phyloP scores from a whole-genome alignment of 1,140 invertebrate genomes.

The Limonius californicus region DNA sequence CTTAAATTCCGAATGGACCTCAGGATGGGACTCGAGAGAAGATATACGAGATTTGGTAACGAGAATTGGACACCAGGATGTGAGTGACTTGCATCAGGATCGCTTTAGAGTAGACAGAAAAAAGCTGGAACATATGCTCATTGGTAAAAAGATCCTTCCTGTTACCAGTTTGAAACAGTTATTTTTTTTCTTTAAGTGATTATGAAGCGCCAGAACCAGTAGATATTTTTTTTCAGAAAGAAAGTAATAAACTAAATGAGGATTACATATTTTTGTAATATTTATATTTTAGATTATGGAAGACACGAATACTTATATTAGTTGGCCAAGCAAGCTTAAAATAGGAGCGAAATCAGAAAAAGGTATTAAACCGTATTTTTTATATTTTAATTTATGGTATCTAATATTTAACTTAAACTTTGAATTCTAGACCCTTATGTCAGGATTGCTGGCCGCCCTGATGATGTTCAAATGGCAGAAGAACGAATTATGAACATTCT shows the following conservation, averaged over 20 bases:
- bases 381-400: too few species aligned
- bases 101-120: slow-evolving; percentile 87
- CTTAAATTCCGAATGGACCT: slow-evolving; percentile 41
- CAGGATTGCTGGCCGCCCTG: slow-evolving; percentile 76
- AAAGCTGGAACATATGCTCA: slow-evolving; percentile 85
- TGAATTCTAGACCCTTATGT: slow-evolving; percentile 86
- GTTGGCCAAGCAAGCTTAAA: slow-evolving; percentile 93
- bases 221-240: slow-evolving; percentile 65
- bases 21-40: slow-evolving; percentile 44
- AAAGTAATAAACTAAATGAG: too few species aligned
- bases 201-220: slow-evolving; percentile 59
- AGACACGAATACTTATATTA: slow-evolving; percentile 84
- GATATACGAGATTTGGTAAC: slow-evolving; percentile 43
- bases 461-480: slow-evolving; percentile 78
- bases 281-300: slow-evolving; percentile 88
- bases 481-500: slow-evolving; percentile 82
- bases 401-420: too few species aligned
- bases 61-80: slow-evolving; percentile 54
- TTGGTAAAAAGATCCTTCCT: slow-evolving; percentile 58
- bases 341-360: slow-evolving; percentile 97
- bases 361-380: too few species aligned
- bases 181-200: slow-evolving; percentile 49
- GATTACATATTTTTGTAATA: too few species aligned
- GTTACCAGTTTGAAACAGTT: too few species aligned
- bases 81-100: slow-evolving; percentile 68